These are phyloP conservation scores for Allacma fusca DNA, from an alignment of 2,888 invertebrate genomes.

Conservation along the genomic window DNA sequence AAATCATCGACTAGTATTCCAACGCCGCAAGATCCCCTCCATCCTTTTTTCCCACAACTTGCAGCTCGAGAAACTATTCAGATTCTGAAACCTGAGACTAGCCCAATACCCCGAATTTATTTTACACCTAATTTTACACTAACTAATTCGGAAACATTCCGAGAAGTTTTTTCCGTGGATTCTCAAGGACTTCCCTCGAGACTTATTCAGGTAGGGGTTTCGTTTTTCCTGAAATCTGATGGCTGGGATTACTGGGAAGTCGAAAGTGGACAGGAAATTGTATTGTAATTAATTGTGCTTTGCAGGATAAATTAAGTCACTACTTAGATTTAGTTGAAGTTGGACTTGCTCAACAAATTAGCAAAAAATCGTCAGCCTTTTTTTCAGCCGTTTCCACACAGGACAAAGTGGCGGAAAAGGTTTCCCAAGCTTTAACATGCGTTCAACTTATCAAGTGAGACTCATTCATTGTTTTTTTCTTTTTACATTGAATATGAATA, in stretches of 20 bases:
- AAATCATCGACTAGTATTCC: conserved; percentile 55
- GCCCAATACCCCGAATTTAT: conserved; percentile 85
- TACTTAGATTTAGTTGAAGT: conserved; percentile 95
- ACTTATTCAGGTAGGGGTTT: conserved; percentile 53
- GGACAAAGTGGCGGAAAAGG: conserved; percentile 94
- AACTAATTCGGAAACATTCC: conserved; percentile 81
- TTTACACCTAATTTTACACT: conserved; percentile 80
- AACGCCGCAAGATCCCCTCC: conserved; percentile 48
- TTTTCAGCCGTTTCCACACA: conserved; percentile 99
- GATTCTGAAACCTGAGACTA: conserved; percentile 56
- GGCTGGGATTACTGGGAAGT: too few species aligned
- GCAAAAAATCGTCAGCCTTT: conserved; percentile 94
- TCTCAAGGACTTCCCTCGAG: conserved; percentile 63
- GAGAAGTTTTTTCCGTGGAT: conserved; percentile 80
- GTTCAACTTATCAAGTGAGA: conserved; percentile 67
- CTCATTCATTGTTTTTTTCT: neutral
- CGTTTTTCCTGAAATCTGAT: too few species aligned
- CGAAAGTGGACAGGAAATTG: neutral
- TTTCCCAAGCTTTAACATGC: conserved; percentile 81
- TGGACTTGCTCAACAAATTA: conserved; percentile 89
- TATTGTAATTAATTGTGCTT: conserved; percentile 23
- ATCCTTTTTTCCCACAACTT: conserved; percentile 57
- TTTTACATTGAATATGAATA: neutral
- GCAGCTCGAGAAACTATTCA: conserved; percentile 54
- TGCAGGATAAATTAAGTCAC: conserved; percentile 75